Evolutionary conservation across 2,888 invertebrate genomes (phyloP).

Genomic region (Eucriotettix oculatus): DNA sequence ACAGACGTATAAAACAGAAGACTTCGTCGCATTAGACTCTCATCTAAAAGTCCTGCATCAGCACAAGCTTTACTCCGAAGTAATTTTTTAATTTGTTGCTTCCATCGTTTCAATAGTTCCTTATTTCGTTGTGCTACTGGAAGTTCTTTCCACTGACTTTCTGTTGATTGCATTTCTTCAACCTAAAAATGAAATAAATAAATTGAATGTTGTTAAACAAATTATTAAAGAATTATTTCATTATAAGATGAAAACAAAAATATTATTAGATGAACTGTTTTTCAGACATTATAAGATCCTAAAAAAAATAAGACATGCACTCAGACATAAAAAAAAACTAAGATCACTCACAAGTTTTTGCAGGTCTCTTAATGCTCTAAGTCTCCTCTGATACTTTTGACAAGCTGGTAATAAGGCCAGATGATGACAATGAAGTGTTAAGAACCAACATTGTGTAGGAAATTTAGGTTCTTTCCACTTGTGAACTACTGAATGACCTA

Average conservation of each 20-base stretch:
- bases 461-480: constrained; percentile 72
- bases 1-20: constrained; percentile 78
- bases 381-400: constrained; percentile 62
- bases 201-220: too few relatives aligned
- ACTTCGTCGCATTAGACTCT: constrained; percentile 60
- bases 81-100: constrained; percentile 58
- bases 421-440: constrained; percentile 88
- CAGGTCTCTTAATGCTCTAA: constrained; percentile 64
- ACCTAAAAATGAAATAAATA: constrained; percentile 17
- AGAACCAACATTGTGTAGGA: constrained; percentile 92
- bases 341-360: constrained; percentile 50
- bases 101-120: constrained; percentile 72
- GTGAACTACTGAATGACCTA: constrained; percentile 34
- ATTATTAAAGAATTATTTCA: too few relatives aligned
- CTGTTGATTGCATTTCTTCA: constrained; percentile 65
- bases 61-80: constrained; percentile 78
- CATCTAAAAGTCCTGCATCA: constrained; percentile 78
- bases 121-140: constrained; percentile 62
- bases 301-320: too few relatives aligned
- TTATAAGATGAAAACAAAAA: too few relatives aligned
- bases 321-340: not conserved
- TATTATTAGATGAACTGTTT: too few relatives aligned
- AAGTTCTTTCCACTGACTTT: constrained; percentile 65
- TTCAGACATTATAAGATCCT: too few relatives aligned
- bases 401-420: constrained; percentile 77